Base-by-base conservation (phyloP, 2,113 vertebrate genomes). In the Vidua chalybeata region DNA sequence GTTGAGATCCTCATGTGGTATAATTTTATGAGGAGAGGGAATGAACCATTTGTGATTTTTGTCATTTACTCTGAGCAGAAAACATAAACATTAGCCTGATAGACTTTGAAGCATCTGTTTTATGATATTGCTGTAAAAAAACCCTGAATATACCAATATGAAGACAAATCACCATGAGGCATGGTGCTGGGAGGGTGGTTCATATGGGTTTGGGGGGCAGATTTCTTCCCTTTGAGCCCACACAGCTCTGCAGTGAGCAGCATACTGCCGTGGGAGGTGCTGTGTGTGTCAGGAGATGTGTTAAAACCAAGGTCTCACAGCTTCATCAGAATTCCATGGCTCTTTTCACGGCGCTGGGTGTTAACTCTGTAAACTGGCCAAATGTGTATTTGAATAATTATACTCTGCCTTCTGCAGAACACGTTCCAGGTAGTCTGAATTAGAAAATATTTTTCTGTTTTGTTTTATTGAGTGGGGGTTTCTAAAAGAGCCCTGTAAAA, bases 361-460 rank as follows among this genome's bases (percentile, higher is more conserved):
- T 67, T 94, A 76, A 54, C 73, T 68, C 56, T 72, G 61, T 78
- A 68, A 87, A 67, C 20, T 69, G 74, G 69, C 37, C 80, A 79
- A 89, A 73, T 35, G 20, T 0, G 0, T 84, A 86, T 68, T 68
- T 79, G 77, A 45, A 39, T 91, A 89, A 93, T 89, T 86, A 84
- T 35, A n/a, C 37, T 71, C 35, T 87, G 72, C 35, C 43, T 93
- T 90, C 64, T 78, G 74, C 41, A 82, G 71, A 82, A 39, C 63
- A 41, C 0, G 0, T 68, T 89, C 63, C 59, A 94, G 31, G 18
- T 79, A 62, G 45, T 54, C 93, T 1, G 5, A 69, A 78, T 14
- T 66, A 64, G 48, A 91, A 90, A 92, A 81, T 73, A 51, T 80
- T 74, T 80, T 90, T 62, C 72, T 81, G 33, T 45, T 94, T 89